These are phyloP conservation scores for Cygnus olor DNA, from an alignment of 2,797 vertebrate genomes.

Conservation along the genomic window DNA sequence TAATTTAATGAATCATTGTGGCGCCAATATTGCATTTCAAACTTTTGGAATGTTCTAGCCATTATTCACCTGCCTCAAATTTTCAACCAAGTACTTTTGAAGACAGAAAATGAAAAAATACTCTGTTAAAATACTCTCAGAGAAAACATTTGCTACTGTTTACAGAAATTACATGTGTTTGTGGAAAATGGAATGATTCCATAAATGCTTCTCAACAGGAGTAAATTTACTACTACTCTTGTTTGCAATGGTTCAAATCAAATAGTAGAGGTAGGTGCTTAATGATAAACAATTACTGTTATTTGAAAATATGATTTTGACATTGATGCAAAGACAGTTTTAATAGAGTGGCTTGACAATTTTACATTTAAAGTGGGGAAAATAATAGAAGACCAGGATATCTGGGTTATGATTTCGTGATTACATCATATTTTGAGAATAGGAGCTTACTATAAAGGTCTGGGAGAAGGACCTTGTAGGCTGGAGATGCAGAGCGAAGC, in stretches of 20 bases:
- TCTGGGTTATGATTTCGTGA: not conserved
- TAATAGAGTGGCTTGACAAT: not conserved
- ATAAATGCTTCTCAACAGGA: not conserved
- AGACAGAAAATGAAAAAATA: not conserved
- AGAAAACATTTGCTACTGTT: not conserved
- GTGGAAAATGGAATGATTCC: not conserved
- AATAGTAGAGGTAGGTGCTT: not conserved
- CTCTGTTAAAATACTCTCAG: not conserved
- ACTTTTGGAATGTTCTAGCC: not conserved
- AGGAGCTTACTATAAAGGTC: not conserved
- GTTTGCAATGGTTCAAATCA: not conserved
- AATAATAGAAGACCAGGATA: not conserved
- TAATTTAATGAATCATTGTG: constrained; percentile 22
- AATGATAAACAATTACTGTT: not conserved
- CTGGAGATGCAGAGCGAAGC: not conserved
- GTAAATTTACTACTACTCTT: not conserved
- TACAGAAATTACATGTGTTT: constrained; percentile 18
- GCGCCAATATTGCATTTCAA: constrained; percentile 10
- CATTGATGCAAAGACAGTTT: not conserved
- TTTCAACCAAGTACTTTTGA: constrained; percentile 23
- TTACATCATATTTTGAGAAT: not conserved
- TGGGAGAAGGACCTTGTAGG: not conserved
- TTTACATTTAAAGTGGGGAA: not conserved
- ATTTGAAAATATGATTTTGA: constrained; percentile 10
- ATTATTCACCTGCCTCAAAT: constrained; percentile 22